These are phyloP conservation scores for Zelleria hepariella DNA, from an alignment of 2,888 invertebrate genomes.

Conservation along the genomic window DNA sequence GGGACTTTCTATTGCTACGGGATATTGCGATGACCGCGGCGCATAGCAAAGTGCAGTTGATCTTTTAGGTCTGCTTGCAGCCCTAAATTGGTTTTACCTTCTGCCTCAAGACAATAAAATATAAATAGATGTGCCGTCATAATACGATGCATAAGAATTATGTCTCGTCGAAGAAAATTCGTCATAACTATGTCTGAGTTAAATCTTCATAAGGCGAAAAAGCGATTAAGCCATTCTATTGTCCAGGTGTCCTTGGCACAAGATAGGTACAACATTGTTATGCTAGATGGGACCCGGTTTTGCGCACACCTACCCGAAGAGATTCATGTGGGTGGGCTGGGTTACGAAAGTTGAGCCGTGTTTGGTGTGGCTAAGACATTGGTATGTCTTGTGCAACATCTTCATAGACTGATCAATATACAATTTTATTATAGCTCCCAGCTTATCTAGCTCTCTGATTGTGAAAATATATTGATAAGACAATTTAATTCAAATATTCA, in stretches of 20 bases:
- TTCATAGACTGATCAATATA: neutral
- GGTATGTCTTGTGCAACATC: neutral
- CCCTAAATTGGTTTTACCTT: neutral
- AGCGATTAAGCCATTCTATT: constrained; percentile 48
- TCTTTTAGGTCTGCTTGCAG: constrained; percentile 25
- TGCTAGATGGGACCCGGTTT: constrained; percentile 13
- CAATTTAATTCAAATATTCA: no score
- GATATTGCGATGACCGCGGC: constrained; percentile 35
- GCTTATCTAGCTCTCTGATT: neutral
- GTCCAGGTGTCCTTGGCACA: constrained; percentile 35
- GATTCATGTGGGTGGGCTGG: neutral
- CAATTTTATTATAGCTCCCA: no score
- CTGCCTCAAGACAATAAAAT: neutral
- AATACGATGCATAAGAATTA: no score
- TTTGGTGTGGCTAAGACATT: neutral
- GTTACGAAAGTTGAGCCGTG: constrained; percentile 3
- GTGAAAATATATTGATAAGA: neutral
- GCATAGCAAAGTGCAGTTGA: constrained; percentile 53
- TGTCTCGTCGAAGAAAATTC: neutral
- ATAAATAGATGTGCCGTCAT: neutral
- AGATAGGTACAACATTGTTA: constrained; percentile 44
- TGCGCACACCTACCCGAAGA: neutral
- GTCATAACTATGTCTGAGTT: neutral
- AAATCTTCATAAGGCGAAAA: constrained; percentile 37
- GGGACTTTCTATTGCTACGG: constrained; percentile 67